Percentiles rank a stretch among this genome's conserved stretches.
These are phyloP conservation scores for Neotragus moschatus DNA, from an alignment of 2,113 vertebrate species.

Conservation along the genomic window DNA sequence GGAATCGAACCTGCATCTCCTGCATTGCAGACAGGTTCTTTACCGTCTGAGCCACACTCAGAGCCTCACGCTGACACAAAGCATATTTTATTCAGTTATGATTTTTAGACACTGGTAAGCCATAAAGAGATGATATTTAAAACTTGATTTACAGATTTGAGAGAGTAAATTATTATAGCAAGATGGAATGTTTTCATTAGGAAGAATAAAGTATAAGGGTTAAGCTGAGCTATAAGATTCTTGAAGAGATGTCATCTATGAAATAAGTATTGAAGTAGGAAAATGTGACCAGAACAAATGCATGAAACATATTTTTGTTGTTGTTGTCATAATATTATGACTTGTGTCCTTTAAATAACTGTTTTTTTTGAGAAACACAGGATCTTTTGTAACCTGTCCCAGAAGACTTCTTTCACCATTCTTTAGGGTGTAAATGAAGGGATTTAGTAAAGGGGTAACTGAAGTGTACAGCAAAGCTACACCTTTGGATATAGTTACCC, in stretches of 20 bases:
- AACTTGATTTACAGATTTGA: neutral
- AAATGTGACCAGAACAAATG: neutral
- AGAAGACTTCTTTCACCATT: slow-evolving; percentile 33
- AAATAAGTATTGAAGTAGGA: neutral
- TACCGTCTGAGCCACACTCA: neutral
- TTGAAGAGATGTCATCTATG: neutral
- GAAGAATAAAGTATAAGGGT: neutral
- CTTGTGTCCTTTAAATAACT: neutral
- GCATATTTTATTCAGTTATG: neutral
- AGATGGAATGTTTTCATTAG: neutral
- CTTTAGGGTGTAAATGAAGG: slow-evolving; percentile 43
- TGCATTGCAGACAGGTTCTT: neutral
- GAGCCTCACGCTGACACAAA: neutral
- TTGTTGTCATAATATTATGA: neutral
- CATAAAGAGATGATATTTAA: neutral
- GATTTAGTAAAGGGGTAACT: slow-evolving; percentile 23
- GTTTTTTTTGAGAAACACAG: neutral
- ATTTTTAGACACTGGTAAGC: neutral
- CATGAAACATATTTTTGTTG: neutral
- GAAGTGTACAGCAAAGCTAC: slow-evolving; percentile 32
- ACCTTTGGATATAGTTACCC: slow-evolving; percentile 15
- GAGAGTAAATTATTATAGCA: neutral
- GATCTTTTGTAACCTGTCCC: neutral
- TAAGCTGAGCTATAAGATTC: neutral
- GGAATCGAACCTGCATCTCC: neutral